These are phyloP conservation scores for Hofmannophila pseudospretella DNA, from an alignment of 2,888 invertebrate species.

Conservation along the genomic window DNA sequence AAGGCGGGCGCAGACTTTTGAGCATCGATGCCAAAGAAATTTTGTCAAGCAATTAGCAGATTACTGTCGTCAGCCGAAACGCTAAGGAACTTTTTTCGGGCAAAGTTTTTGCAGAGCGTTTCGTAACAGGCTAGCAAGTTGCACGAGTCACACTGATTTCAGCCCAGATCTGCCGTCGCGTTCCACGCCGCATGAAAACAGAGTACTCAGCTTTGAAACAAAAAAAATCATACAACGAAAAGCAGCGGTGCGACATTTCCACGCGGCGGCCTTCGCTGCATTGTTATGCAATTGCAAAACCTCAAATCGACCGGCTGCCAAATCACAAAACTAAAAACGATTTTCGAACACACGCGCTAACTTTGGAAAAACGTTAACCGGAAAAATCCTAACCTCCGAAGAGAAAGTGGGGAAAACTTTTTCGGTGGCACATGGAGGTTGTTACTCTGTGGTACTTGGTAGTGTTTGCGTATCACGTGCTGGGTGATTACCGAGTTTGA, in stretches of 20 bases:
- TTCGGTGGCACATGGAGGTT: constrained; percentile 17
- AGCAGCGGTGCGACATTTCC: constrained; percentile 56
- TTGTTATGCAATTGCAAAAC: constrained; percentile 68
- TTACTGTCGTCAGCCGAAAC: constrained; percentile 51
- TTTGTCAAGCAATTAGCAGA: constrained; percentile 60
- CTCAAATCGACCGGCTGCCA: constrained; percentile 39
- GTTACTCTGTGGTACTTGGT: constrained; percentile 49
- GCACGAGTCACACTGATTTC: constrained; percentile 53
- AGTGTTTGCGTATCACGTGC: constrained; percentile 44
- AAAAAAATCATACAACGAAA: constrained; percentile 43
- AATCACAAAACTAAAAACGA: constrained; percentile 40
- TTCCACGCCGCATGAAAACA: constrained; percentile 40
- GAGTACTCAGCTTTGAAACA: constrained; percentile 23
- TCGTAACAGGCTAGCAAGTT: constrained; percentile 50
- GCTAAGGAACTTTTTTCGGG: constrained; percentile 49
- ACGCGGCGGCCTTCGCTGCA: constrained; percentile 61
- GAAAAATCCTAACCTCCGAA: constrained; percentile 51
- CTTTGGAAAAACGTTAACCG: constrained; percentile 43
- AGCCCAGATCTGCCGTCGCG: constrained; percentile 46
- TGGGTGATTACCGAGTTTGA: constrained; percentile 43
- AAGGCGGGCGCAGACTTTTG: constrained; percentile 35
- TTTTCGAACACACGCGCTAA: constrained; percentile 31
- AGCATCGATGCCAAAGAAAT: constrained; percentile 51
- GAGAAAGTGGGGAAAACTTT: constrained; percentile 29
- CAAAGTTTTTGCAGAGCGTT: constrained; percentile 54